Percentiles rank a stretch among this genome's conserved stretches.
Evolutionary conservation across 2,888 invertebrate genomes (phyloP).

Genomic region (Ptycholaimellus sp.): DNA sequence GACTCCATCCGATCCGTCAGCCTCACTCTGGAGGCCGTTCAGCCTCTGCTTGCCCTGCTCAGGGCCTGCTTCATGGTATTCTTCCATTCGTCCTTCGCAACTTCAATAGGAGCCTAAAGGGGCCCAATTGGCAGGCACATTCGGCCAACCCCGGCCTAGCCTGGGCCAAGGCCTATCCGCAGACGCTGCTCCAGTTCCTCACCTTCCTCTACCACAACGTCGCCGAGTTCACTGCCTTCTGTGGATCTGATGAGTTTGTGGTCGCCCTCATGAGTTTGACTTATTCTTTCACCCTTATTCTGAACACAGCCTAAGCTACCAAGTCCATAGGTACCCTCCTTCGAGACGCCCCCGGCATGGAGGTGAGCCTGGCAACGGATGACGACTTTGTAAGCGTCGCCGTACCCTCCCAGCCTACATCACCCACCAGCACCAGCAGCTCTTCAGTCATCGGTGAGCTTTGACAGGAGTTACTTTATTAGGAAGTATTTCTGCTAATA

Average conservation of each 20-base stretch:
- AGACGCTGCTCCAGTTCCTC: slow-evolving; percentile 44
- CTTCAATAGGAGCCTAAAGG: no score
- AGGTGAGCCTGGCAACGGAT: no score
- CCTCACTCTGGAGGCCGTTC: neutral
- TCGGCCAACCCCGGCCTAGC: neutral
- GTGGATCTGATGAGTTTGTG: slow-evolving; percentile 63
- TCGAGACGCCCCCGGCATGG: slow-evolving; percentile 1
- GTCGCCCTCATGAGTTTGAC: neutral
- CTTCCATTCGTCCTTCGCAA: neutral
- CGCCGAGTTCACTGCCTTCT: slow-evolving; percentile 66
- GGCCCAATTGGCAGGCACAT: neutral
- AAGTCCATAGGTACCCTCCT: no score
- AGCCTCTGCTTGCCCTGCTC: neutral
- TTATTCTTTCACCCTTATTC: no score
- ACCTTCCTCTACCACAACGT: slow-evolving; percentile 85
- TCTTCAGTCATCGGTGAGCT: no score
- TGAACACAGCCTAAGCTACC: no score
- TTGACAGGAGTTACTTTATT: no score
- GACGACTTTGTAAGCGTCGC: no score
- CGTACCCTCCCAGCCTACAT: no score
- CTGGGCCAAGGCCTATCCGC: slow-evolving; percentile 23
- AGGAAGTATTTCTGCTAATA: no score
- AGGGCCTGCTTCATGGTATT: neutral
- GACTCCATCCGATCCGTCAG: slow-evolving; percentile 5
- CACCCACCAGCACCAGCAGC: no score